A percentile compares a stretch with the other conserved stretches of the same genome.
Evolutionary conservation across 2,888 invertebrate genomes (phyloP).

Genomic region (Coelogynopora nodosa): DNA sequence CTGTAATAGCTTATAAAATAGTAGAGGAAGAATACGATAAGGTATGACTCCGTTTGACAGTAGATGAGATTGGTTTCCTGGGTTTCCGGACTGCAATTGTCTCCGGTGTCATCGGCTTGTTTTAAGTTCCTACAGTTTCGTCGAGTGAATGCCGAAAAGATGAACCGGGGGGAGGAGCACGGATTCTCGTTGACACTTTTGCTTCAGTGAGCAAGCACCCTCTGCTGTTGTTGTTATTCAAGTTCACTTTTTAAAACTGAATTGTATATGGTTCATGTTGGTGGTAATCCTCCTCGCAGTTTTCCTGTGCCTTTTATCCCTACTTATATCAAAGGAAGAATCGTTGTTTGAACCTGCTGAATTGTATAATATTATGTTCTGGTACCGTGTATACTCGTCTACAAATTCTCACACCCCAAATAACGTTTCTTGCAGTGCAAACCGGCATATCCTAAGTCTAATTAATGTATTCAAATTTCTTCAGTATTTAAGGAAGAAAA

Average conservation of each 20-base stretch:
- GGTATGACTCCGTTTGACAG: background rate
- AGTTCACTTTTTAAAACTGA: too few species aligned
- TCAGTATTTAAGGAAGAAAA: background rate
- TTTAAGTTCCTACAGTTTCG: background rate
- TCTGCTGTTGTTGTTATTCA: too few species aligned
- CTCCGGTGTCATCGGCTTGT: conserved; percentile 25
- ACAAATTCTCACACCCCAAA: background rate
- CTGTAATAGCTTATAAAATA: background rate
- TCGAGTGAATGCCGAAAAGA: background rate
- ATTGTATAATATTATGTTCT: background rate
- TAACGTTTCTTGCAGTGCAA: background rate
- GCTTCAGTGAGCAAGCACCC: background rate
- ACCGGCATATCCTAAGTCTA: background rate
- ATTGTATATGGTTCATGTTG: too few species aligned
- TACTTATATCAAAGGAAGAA: background rate
- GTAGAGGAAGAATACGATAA: background rate
- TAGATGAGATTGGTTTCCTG: conserved; percentile 21
- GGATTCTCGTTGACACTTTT: background rate
- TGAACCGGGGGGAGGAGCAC: background rate
- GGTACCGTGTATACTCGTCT: too few species aligned
- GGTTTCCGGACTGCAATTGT: background rate
- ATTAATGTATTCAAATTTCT: conserved; percentile 25
- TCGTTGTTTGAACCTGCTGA: background rate
- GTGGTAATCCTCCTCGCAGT: too few species aligned
- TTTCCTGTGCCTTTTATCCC: background rate